Evolutionary conservation across 2,888 invertebrate genomes (phyloP).

Genomic region (Pantelozetes paolii): DNA sequence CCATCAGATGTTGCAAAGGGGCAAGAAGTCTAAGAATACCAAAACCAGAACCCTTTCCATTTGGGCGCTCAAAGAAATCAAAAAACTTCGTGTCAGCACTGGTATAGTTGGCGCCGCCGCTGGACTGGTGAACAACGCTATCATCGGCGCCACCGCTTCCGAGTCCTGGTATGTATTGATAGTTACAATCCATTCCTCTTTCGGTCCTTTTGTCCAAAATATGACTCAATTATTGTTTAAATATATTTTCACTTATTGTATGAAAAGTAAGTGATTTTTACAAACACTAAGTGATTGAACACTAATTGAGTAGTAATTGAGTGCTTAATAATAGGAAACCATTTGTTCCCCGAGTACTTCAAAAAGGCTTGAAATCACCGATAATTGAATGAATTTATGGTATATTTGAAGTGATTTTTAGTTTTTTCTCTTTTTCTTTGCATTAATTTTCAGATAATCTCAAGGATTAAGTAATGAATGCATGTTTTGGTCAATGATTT

Average conservation of each 20-base stretch:
- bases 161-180: constrained; percentile 2
- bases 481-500: neutral
- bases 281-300: too few relatives aligned
- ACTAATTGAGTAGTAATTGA: neutral
- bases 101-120: neutral
- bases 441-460: neutral
- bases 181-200: neutral
- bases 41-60: constrained; percentile 87
- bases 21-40: constrained; percentile 74
- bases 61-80: constrained; percentile 94
- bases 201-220: too few relatives aligned
- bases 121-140: neutral
- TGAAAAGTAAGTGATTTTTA: neutral
- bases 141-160: neutral
- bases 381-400: neutral
- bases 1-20: constrained; percentile 74
- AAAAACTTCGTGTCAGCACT: constrained; percentile 57
- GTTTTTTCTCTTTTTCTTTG: neutral
- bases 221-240: neutral
- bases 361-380: neutral
- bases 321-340: neutral
- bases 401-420: neutral
- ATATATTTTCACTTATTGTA: neutral
- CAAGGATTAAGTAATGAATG: neutral
- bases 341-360: constrained; percentile 1